Evolutionary conservation across 2,888 invertebrate genomes (phyloP).

Genomic region (Osmoderma eremita): DNA sequence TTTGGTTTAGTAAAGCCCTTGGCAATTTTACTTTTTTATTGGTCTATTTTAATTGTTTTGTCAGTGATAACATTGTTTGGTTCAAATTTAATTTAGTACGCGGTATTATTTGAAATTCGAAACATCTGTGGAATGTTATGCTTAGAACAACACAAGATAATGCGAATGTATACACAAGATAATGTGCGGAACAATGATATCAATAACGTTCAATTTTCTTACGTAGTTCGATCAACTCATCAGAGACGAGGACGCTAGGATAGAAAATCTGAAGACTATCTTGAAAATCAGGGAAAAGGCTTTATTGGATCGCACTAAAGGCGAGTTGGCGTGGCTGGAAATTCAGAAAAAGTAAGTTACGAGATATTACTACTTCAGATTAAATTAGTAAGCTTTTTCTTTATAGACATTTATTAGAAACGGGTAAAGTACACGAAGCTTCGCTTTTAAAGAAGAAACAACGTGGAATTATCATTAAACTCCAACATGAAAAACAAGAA

Average conservation of each 20-base stretch:
- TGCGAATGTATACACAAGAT: conserved; percentile 28
- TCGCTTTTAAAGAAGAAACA: conserved; percentile 75
- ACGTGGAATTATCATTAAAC: conserved; percentile 71
- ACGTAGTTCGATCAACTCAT: conserved; percentile 70
- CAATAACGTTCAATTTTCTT: conserved; percentile 28
- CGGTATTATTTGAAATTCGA: conserved; percentile 11
- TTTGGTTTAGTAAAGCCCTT: no score
- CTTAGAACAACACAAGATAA: conserved; percentile 31
- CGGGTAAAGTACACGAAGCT: conserved; percentile 68
- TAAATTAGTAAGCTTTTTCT: conserved; percentile 1
- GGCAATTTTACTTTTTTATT: no score
- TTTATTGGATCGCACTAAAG: conserved; percentile 73
- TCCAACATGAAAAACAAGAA: conserved; percentile 75
- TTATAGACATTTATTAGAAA: conserved; percentile 65
- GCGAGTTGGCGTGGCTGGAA: conserved; percentile 73
- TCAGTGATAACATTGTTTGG: conserved; percentile 12
- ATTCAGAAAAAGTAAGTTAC: conserved; percentile 69
- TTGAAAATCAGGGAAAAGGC: conserved; percentile 75
- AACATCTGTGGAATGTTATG: conserved; percentile 9
- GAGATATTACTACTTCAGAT: neutral
- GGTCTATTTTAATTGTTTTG: neutral
- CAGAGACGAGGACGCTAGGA: conserved; percentile 73
- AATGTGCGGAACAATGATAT: conserved; percentile 16
- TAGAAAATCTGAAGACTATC: conserved; percentile 72
- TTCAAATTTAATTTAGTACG: neutral